A percentile compares a stretch with the other conserved stretches of the same genome.
Conservation (phyloP, 2,888 invertebrate genomes). For the Aporophyla nigra region DNA sequence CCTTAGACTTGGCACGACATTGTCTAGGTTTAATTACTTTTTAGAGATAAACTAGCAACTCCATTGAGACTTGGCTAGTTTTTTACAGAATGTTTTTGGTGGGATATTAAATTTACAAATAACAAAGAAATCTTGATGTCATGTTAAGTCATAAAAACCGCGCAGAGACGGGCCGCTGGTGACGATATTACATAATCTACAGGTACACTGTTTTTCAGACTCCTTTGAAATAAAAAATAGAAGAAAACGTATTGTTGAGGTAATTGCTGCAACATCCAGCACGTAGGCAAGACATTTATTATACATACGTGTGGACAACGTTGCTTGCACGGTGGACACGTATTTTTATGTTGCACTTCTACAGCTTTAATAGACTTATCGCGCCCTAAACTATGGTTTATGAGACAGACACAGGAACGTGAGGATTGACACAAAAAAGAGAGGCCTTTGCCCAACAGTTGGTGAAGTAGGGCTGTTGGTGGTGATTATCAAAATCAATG, state of each 20-base stretch:
- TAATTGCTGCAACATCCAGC: neutral
- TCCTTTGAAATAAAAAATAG: neutral
- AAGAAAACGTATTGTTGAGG: neutral
- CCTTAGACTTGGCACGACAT: no score
- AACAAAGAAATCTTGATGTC: neutral
- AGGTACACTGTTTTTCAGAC: neutral
- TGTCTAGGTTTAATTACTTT: no score
- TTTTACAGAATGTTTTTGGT: no score
- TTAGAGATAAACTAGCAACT: no score
- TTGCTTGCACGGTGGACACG: neutral
- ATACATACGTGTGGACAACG: conserved; percentile 11
- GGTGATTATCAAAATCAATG: no score
- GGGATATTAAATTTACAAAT: neutral
- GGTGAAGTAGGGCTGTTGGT: no score
- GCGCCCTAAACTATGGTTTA: neutral
- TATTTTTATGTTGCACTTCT: conserved; percentile 5
- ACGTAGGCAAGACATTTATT: conserved; percentile 28
- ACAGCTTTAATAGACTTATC: neutral
- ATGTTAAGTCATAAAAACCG: neutral
- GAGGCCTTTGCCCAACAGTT: no score
- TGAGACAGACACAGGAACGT: no score
- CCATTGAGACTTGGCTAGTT: no score
- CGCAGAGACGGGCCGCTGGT: neutral
- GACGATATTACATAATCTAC: neutral
- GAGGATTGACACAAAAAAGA: no score